Conservation (phyloP, 2,888 invertebrate genomes). For the Brachyptera risi region DNA sequence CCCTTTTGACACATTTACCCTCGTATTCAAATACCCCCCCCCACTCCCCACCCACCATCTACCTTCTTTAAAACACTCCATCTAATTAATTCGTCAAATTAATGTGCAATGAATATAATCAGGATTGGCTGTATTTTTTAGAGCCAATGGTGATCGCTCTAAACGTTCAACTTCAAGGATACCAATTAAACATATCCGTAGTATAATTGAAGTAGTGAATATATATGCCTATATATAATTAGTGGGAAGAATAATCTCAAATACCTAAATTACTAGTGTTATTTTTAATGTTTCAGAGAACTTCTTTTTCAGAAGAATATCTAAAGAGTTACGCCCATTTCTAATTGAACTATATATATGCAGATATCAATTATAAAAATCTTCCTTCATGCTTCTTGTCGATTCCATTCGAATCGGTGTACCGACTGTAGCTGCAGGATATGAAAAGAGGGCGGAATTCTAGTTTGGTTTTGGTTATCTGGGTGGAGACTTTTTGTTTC, state of each 20-base stretch:
- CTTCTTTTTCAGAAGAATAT: too few species aligned
- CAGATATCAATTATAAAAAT: constrained; percentile 14
- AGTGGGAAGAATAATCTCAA: neutral
- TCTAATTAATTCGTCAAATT: too few species aligned
- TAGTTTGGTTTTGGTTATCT: neutral
- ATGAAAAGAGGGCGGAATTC: constrained; percentile 13
- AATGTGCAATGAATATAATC: too few species aligned
- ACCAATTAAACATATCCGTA: neutral
- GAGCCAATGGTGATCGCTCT: neutral
- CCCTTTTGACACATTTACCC: constrained; percentile 9
- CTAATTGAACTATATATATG: constrained; percentile 19
- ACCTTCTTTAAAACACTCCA: too few species aligned
- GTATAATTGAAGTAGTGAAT: too few species aligned
- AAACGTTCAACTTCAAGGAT: neutral
- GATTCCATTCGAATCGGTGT: constrained; percentile 1
- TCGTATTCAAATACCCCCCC: neutral
- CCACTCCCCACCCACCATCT: too few species aligned
- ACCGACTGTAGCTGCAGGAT: neutral
- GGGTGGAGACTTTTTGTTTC: constrained; percentile 15
- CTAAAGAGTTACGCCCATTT: constrained; percentile 1
- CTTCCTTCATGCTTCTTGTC: constrained; percentile 10
- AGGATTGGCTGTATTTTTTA: too few species aligned
- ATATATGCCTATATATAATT: neutral
- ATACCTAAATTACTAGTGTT: too few species aligned
- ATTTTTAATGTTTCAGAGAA: too few species aligned